Percentiles rank a stretch among this genome's conserved stretches.
These are phyloP conservation scores for Carcina quercana DNA, from an alignment of 2,888 invertebrate species.

Conservation along the genomic window DNA sequence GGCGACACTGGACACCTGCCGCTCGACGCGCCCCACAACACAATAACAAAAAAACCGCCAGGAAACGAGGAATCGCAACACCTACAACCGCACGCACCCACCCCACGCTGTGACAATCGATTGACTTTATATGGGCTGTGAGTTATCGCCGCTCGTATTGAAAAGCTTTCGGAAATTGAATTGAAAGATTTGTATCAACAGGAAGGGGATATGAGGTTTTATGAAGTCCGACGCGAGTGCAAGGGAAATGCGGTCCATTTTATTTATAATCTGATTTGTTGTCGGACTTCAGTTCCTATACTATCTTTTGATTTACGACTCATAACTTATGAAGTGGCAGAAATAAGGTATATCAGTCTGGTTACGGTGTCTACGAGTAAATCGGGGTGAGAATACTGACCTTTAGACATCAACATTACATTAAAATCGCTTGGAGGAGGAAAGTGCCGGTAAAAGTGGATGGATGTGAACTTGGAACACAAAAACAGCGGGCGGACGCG, in stretches of 20 bases:
- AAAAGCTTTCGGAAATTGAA: not conserved
- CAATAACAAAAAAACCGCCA: not conserved
- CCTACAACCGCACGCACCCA: too few species aligned
- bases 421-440: too few species aligned
- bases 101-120: constrained; percentile 16
- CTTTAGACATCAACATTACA: too few species aligned
- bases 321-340: too few species aligned
- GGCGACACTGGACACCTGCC: constrained; percentile 31
- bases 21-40: constrained; percentile 10
- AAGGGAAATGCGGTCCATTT: too few species aligned
- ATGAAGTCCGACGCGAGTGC: too few species aligned
- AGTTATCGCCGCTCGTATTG: not conserved
- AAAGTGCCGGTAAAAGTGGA: constrained; percentile 45
- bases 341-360: too few species aligned
- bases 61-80: constrained; percentile 9
- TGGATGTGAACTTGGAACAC: constrained; percentile 7
- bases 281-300: too few species aligned
- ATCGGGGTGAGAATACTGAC: too few species aligned
- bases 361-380: too few species aligned
- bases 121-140: constrained; percentile 17
- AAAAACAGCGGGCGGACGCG: constrained; percentile 31
- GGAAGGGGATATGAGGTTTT: constrained; percentile 12
- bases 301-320: too few species aligned
- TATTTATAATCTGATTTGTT: too few species aligned
- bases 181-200: constrained; percentile 4